A percentile compares a stretch with the other conserved stretches of the same genome.
Evolutionary conservation across 2,888 invertebrate genomes (phyloP).

Genomic region (Tipula vernalis): DNA sequence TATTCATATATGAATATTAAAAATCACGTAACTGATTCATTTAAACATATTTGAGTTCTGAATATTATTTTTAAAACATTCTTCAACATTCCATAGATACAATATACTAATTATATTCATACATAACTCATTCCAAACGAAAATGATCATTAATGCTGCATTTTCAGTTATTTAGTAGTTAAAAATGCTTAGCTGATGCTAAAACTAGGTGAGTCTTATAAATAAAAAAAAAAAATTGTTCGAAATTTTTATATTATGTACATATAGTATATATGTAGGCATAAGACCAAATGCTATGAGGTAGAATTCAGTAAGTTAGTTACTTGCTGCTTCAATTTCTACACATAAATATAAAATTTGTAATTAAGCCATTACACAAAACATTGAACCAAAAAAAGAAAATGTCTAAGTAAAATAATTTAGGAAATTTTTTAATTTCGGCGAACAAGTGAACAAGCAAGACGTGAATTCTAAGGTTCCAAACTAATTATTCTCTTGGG

Average conservation of each 20-base stretch:
- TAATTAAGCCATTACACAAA: background rate
- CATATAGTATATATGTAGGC: too few species aligned
- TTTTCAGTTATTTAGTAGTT: background rate
- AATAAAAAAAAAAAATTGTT: background rate
- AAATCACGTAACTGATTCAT: background rate
- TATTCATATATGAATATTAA: background rate
- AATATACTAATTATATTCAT: background rate
- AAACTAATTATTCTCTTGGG: too few species aligned
- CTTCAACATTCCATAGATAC: background rate
- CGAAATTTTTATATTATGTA: background rate
- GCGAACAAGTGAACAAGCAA: background rate
- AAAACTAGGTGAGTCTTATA: background rate
- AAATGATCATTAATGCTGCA: background rate
- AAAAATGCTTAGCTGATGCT: background rate
- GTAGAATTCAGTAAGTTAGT: background rate
- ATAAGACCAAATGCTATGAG: background rate
- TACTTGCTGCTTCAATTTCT: background rate
- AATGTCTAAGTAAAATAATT: background rate
- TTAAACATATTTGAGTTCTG: background rate
- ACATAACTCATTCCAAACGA: background rate
- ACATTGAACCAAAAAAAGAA: background rate
- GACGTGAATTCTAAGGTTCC: background rate
- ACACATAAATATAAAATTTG: background rate
- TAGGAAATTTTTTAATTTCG: background rate
- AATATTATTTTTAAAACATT: background rate